These are phyloP conservation scores for Acanthosoma haemorrhoidale DNA, from an alignment of 2,888 invertebrate genomes.

Conservation along the genomic window DNA sequence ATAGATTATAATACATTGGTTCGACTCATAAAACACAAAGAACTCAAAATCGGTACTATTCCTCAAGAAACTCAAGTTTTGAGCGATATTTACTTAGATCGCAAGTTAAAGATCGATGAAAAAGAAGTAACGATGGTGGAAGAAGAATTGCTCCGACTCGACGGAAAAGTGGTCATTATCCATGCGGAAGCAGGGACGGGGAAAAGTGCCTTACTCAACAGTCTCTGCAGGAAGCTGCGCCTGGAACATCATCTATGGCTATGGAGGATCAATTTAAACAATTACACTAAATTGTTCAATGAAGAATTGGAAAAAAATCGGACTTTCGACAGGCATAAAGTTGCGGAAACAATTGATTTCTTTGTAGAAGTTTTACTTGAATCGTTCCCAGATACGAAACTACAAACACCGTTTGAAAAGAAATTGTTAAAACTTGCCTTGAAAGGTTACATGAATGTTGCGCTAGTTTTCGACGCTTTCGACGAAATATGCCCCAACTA, in stretches of 20 bases:
- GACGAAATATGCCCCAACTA: constrained; percentile 7
- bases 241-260: background rate
- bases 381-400: background rate
- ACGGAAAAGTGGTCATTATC: background rate
- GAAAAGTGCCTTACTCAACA: background rate
- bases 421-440: background rate
- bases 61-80: background rate
- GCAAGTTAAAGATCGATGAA: background rate
- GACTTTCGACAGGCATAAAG: background rate
- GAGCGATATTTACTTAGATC: background rate
- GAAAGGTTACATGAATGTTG: background rate
- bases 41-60: background rate
- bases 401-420: background rate
- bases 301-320: background rate
- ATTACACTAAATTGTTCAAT: background rate
- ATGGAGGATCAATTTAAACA: background rate
- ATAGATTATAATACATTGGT: background rate
- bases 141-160: background rate
- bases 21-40: background rate
- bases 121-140: background rate
- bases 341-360: background rate
- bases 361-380: background rate
- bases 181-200: background rate
- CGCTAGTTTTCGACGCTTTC: background rate
- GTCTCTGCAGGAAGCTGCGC: background rate